Conservation (phyloP, 2,888 invertebrate species). For the Erpobdella octoculata region DNA sequence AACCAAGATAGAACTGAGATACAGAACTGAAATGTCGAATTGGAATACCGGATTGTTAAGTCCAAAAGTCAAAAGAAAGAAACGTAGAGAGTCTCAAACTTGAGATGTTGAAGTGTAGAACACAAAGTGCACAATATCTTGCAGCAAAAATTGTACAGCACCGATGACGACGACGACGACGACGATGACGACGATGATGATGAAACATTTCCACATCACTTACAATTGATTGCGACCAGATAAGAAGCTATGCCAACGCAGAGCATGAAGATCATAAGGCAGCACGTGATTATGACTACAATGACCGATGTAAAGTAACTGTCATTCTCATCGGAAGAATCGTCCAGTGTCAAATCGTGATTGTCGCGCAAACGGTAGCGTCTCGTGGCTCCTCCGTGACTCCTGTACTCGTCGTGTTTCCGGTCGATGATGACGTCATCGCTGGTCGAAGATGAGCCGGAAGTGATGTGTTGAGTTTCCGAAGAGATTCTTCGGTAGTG, state of each 20-base stretch:
- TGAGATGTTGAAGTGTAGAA: too few relatives aligned
- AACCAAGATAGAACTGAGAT: too few relatives aligned
- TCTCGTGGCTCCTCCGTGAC: not conserved
- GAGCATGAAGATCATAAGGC: constrained; percentile 15
- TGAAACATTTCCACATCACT: not conserved
- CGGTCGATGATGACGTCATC: constrained; percentile 2
- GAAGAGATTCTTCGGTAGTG: not conserved
- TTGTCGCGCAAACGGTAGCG: not conserved
- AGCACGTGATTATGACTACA: constrained; percentile 11
- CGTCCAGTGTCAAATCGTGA: not conserved
- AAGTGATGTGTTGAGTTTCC: not conserved
- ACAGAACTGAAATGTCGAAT: too few relatives aligned
- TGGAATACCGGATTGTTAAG: too few relatives aligned
- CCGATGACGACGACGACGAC: not conserved
- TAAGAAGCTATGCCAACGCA: constrained; percentile 9
- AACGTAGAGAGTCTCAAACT: too few relatives aligned
- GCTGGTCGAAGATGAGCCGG: not conserved
- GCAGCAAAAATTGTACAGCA: too few relatives aligned
- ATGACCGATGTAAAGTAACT: constrained; percentile 6
- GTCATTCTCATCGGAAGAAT: not conserved
- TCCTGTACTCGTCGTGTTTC: constrained; percentile 17
- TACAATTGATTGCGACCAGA: not conserved
- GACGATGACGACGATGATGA: not conserved
- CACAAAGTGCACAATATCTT: too few relatives aligned
- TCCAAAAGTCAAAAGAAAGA: too few relatives aligned